phyloP scores from a whole-genome alignment of 2,797 vertebrate species.

The Argya squamiceps region DNA sequence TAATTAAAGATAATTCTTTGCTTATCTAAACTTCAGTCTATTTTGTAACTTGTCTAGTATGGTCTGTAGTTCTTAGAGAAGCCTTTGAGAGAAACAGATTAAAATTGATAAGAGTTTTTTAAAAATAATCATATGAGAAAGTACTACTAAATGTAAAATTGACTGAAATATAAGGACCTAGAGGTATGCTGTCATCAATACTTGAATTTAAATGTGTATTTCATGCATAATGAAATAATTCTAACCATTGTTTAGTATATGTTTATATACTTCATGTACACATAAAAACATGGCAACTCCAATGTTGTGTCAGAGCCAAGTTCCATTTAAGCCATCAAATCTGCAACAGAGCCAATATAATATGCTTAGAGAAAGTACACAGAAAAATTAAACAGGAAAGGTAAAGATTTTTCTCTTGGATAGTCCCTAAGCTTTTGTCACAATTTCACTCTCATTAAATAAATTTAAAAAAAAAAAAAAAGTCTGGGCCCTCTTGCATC shows the following conservation, averaged over 20 bases:
- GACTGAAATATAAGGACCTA: neutral
- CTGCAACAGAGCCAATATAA: neutral
- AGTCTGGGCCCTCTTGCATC: neutral
- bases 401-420: neutral
- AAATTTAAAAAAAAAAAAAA: neutral
- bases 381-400: neutral
- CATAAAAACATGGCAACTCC: neutral
- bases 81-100: neutral
- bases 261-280: neutral
- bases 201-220: neutral
- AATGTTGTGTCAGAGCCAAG: neutral
- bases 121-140: neutral
- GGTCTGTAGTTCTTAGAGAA: neutral
- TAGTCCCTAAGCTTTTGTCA: neutral
- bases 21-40: neutral
- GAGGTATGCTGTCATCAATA: neutral
- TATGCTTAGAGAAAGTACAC: neutral
- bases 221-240: neutral
- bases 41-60: neutral
- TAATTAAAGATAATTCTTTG: neutral
- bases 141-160: neutral
- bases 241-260: accelerated
- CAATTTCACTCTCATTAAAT: neutral
- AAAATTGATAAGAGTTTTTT: neutral
- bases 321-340: neutral